A percentile compares a stretch with the other conserved stretches of the same genome.
phyloP scores from a whole-genome alignment of 2,888 invertebrate species.

The Agrochola macilenta region DNA sequence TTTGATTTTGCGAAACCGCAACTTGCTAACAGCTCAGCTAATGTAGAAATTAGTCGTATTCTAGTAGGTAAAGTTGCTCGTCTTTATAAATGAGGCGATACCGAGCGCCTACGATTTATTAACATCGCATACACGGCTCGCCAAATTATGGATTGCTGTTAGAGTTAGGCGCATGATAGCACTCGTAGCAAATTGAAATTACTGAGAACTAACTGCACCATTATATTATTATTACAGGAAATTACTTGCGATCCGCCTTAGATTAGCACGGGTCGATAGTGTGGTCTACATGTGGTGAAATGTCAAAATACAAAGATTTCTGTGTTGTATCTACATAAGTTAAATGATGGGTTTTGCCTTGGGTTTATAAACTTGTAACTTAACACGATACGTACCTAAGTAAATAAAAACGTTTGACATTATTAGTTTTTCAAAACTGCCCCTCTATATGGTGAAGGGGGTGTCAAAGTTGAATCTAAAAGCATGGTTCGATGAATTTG shows the following conservation, averaged over 20 bases:
- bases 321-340: background rate
- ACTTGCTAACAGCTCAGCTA: background rate
- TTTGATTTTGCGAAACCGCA: background rate
- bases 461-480: background rate
- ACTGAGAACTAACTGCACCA: background rate
- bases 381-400: background rate
- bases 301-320: background rate
- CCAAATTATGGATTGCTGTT: background rate
- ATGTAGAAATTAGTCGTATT: background rate
- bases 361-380: background rate
- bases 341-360: background rate
- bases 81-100: background rate
- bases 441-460: background rate
- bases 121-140: background rate
- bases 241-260: background rate
- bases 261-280: background rate
- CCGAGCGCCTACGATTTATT: conserved; percentile 13
- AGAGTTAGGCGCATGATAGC: background rate
- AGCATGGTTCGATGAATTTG: background rate
- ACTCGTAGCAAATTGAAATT: background rate
- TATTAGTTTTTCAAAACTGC: background rate
- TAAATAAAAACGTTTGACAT: background rate
- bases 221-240: background rate
- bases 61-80: background rate
- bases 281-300: background rate